Conservation (phyloP, 2,113 vertebrate genomes). For the Laterallus jamaicensis region DNA sequence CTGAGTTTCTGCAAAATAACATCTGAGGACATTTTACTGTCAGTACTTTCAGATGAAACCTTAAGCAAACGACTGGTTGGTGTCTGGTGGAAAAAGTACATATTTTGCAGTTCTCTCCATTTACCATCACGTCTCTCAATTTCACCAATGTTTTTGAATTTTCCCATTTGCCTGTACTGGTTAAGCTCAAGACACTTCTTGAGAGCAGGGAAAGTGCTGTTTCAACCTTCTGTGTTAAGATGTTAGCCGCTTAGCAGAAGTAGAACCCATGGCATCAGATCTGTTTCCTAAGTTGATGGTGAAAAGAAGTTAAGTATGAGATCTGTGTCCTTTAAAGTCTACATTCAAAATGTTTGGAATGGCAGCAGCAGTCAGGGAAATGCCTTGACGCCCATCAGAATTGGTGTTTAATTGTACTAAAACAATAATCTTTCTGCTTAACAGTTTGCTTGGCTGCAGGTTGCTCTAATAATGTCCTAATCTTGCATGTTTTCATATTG, state of each 20-base stretch:
- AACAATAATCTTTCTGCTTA: background rate
- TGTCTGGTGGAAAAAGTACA: background rate
- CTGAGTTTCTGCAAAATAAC: background rate
- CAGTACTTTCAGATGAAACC: background rate
- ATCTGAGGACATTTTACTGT: background rate
- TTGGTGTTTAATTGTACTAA: background rate
- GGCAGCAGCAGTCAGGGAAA: background rate
- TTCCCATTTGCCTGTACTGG: background rate
- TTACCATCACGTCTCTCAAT: background rate
- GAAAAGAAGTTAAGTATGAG: background rate
- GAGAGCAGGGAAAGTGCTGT: background rate
- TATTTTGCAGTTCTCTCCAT: background rate
- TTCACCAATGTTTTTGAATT: background rate
- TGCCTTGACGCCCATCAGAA: background rate
- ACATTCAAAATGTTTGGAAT: background rate
- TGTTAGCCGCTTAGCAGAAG: background rate
- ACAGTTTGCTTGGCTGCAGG: background rate
- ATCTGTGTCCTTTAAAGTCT: background rate
- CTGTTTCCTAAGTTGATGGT: background rate
- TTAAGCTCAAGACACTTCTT: background rate
- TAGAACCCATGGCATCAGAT: background rate
- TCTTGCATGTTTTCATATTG: background rate
- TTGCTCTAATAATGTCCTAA: background rate
- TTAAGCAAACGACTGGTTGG: background rate
- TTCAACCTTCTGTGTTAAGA: background rate